Base-by-base conservation (phyloP, 2,888 invertebrate species). In the Morpho deidamia region DNA sequence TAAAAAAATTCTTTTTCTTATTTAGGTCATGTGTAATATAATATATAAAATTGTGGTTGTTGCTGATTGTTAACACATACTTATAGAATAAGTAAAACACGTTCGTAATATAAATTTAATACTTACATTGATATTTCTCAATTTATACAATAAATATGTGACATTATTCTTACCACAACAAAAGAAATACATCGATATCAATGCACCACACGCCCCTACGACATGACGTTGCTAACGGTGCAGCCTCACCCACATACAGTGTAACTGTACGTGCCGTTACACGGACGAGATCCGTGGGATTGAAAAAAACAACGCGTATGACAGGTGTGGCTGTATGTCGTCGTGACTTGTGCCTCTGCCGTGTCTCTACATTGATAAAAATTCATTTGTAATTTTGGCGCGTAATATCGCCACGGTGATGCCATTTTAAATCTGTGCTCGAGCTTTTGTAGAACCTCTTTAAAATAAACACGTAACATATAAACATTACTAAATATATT, bases 191-290 rank as follows among this genome's bases (percentile, higher is more conserved):
- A 64, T 69, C 70, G 70, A 69, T 59, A 68, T 7, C 9, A 23
- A 50, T 44, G 50, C 50, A 23, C 8, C 54, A 53, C 59, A 61
- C 59, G 59, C 59, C 67, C 66, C 68, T 65, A 62, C 60, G 74
- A 74, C 68, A 80, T 83, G 81, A 78, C 83, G 81, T 81, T 66
- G 80, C 68, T 86, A 87, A 86, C 86, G 86, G 87, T 81, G 75
- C 71, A 81, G 78, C 72, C 78, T 87, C 86, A 87, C 88, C 88
- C 86, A 88, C 88, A 87, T 87, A 84, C 84, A 71, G 78, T 68
- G 72, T 85, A 85, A 86, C 86, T 86, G 83, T 78, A 78, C 77
- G 71, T 71, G 67, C 84, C 87, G 87, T 88, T 88, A 88, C 78
- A 70, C 74, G 84, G 74, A 76, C 84, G 81, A 79, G 78, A 74